Percentiles rank a stretch among this genome's conserved stretches.
Evolutionary conservation across 2,888 invertebrate species (phyloP).

Genomic region (Drosophila lutescens): DNA sequence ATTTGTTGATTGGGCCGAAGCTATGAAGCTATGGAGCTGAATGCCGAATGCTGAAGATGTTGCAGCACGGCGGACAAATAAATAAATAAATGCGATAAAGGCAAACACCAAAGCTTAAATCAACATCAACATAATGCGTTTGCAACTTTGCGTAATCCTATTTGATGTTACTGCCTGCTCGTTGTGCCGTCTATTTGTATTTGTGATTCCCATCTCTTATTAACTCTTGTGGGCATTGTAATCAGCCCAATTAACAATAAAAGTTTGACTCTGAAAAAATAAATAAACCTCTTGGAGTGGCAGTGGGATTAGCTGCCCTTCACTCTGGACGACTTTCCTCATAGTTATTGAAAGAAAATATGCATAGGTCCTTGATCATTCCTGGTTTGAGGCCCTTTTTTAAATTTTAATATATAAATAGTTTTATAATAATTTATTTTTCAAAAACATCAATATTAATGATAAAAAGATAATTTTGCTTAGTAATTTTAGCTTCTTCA

Average conservation of each 20-base stretch:
- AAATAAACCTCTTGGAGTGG: constrained; percentile 22
- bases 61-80: constrained; percentile 47
- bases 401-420: too few species aligned
- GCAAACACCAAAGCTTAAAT: constrained; percentile 58
- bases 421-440: too few species aligned
- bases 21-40: not conserved
- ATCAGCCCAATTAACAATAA: constrained; percentile 54
- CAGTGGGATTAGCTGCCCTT: constrained; percentile 40
- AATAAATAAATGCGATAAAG: constrained; percentile 55
- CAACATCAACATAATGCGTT: constrained; percentile 70
- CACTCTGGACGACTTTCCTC: not conserved
- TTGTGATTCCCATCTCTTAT: constrained; percentile 42
- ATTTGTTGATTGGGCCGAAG: constrained; percentile 33
- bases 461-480: too few species aligned
- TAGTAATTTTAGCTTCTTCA: not conserved
- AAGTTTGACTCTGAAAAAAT: constrained; percentile 48
- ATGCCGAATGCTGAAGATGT: constrained; percentile 23
- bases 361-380: not conserved
- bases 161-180: constrained; percentile 42
- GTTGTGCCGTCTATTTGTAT: constrained; percentile 40
- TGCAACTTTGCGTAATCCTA: constrained; percentile 71
- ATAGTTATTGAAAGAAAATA: not conserved
- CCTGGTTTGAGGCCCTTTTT: not conserved
- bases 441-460: too few species aligned
- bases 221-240: constrained; percentile 48